Conservation (phyloP, 2,113 vertebrate species). For the Vicugna pacos region DNA sequence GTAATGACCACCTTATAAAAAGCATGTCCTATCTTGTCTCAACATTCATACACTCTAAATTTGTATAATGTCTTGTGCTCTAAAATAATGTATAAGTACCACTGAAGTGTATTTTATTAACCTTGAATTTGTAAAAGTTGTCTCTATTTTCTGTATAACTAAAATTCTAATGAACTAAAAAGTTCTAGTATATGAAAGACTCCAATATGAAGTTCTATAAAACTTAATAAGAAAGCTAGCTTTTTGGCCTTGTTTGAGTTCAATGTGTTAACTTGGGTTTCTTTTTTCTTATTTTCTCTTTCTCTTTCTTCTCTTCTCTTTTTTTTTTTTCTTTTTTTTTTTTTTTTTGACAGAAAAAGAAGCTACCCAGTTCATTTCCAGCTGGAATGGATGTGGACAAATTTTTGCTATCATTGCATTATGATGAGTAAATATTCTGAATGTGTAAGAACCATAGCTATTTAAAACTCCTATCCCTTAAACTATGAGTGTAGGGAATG, state of each 20-base stretch:
- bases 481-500: constrained; percentile 69
- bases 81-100: constrained; percentile 19
- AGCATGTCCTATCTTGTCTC: background rate
- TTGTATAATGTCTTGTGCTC: background rate
- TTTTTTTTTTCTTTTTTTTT: background rate
- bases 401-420: constrained; percentile 97
- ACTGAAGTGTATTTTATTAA: constrained; percentile 38
- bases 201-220: background rate
- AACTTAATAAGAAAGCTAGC: constrained; percentile 8
- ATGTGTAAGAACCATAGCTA: constrained; percentile 44
- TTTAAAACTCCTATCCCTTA: constrained; percentile 56
- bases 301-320: background rate
- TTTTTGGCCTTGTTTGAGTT: constrained; percentile 50
- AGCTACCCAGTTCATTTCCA: constrained; percentile 94
- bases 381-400: constrained; percentile 98
- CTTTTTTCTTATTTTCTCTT: background rate
- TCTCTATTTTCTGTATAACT: constrained; percentile 18
- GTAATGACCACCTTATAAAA: background rate
- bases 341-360: constrained; percentile 91
- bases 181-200: background rate
- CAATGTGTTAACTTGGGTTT: constrained; percentile 50
- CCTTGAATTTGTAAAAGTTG: constrained; percentile 13
- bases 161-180: constrained; percentile 46
- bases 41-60: background rate
- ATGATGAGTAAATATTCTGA: constrained; percentile 92